phyloP scores from a whole-genome alignment of 2,888 invertebrate genomes.

The Drosophila leonis region DNA sequence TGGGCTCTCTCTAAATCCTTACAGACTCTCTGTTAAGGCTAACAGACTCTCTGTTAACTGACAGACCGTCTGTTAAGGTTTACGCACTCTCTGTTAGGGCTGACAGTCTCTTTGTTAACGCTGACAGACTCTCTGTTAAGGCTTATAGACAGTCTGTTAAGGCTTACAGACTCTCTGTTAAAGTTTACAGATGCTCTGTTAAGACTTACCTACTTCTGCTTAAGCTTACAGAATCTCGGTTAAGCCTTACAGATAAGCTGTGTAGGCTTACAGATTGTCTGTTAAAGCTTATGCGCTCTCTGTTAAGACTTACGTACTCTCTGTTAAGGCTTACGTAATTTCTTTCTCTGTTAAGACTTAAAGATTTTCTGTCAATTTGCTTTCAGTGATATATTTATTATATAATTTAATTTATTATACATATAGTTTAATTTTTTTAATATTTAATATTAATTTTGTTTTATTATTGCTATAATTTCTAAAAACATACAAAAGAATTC shows the following conservation, averaged over 20 bases:
- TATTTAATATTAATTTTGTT: not conserved
- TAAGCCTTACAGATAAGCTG: not conserved
- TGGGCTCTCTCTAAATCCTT: not conserved
- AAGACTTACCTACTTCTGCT: not conserved
- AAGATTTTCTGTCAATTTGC: not conserved
- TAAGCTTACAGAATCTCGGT: not conserved
- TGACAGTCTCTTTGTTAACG: not conserved
- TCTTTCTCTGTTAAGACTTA: not conserved
- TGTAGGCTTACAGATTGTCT: not conserved
- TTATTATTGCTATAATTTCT: not conserved
- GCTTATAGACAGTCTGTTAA: not conserved
- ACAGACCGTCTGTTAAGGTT: not conserved
- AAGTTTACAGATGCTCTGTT: not conserved
- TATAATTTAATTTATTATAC: not conserved
- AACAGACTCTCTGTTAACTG: not conserved
- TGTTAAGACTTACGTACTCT: not conserved
- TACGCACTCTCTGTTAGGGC: not conserved
- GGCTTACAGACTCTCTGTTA: not conserved
- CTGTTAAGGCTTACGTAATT: not conserved
- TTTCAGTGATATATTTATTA: not conserved
- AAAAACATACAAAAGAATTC: not conserved
- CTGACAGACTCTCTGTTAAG: not conserved
- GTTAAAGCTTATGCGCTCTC: not conserved
- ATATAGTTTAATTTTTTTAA: not conserved
- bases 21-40: not conserved